Conservation (phyloP, 2,888 invertebrate species). For the Rugalucina vietnamica region DNA sequence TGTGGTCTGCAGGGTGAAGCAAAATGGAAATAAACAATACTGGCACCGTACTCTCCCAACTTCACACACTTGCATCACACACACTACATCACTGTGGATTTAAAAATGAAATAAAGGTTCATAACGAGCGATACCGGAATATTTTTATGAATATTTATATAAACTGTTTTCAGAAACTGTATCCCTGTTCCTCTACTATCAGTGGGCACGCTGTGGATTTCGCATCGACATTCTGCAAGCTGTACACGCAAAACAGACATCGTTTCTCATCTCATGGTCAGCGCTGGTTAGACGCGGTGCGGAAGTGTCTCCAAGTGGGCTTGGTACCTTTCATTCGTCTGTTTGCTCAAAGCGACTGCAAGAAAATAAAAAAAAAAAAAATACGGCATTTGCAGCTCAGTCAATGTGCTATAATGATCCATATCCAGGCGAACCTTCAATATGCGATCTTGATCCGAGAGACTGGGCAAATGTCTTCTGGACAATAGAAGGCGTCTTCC, state of each 20-base stretch:
- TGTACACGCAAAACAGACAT: slow-evolving; percentile 35
- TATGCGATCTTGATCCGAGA: slow-evolving; percentile 22
- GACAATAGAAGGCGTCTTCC: slow-evolving; percentile 21
- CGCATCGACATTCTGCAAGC: slow-evolving; percentile 49
- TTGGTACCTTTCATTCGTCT: slow-evolving; percentile 50
- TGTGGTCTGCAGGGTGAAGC: too few relatives aligned
- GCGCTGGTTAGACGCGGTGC: slow-evolving; percentile 48
- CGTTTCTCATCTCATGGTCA: slow-evolving; percentile 25
- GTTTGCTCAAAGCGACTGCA: slow-evolving; percentile 22
- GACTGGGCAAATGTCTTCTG: slow-evolving; percentile 29
- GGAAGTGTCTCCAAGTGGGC: slow-evolving; percentile 52
- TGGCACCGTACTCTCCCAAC: too few relatives aligned
- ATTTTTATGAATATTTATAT: too few relatives aligned
- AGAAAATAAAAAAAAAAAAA: slow-evolving; percentile 26
- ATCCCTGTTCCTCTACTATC: background rate
- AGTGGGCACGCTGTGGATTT: slow-evolving; percentile 39
- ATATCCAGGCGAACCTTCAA: slow-evolving; percentile 20
- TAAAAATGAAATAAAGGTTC: too few relatives aligned
- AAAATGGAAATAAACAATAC: too few relatives aligned
- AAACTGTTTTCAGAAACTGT: background rate
- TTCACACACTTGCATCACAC: too few relatives aligned
- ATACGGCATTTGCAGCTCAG: slow-evolving; percentile 41
- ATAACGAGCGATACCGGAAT: too few relatives aligned
- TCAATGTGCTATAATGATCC: slow-evolving; percentile 41
- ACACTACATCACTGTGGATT: too few relatives aligned